Percentiles rank a stretch among this genome's conserved stretches.
Conservation (phyloP, 2,797 vertebrate species). For the Chaenodraco wilsoni region DNA sequence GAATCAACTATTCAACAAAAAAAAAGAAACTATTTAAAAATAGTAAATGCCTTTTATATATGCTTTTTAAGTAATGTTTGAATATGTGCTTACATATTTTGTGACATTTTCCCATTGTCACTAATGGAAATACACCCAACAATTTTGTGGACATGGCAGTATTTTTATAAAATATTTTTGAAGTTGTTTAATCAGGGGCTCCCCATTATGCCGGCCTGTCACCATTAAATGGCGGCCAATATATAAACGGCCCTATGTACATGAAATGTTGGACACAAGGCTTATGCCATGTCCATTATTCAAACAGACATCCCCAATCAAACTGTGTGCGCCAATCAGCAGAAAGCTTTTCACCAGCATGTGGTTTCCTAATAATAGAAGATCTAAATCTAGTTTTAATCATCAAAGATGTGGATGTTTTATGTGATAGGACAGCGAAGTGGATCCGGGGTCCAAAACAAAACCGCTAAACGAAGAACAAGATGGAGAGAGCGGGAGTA, state of each 20-base stretch:
- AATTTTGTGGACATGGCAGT: neutral
- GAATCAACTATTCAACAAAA: too few species aligned
- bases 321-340: neutral
- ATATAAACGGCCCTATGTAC: neutral
- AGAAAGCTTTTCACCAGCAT: conserved; percentile 6
- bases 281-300: neutral
- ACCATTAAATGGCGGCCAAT: neutral
- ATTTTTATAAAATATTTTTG: neutral
- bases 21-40: too few species aligned
- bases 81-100: neutral
- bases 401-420: conserved; percentile 43
- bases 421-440: conserved; percentile 30
- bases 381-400: conserved; percentile 43
- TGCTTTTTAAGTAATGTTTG: neutral
- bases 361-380: conserved; percentile 20
- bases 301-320: neutral
- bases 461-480: conserved; percentile 50
- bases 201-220: neutral
- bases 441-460: conserved; percentile 46
- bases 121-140: neutral
- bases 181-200: neutral
- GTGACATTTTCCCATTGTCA: neutral
- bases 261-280: neutral
- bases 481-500: conserved; percentile 67
- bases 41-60: too few species aligned